Evolutionary conservation across 2,113 vertebrate species (phyloP), one percentile per base, ranked within the genome.

Genomic region (Erpornis zantholeuca): DNA sequence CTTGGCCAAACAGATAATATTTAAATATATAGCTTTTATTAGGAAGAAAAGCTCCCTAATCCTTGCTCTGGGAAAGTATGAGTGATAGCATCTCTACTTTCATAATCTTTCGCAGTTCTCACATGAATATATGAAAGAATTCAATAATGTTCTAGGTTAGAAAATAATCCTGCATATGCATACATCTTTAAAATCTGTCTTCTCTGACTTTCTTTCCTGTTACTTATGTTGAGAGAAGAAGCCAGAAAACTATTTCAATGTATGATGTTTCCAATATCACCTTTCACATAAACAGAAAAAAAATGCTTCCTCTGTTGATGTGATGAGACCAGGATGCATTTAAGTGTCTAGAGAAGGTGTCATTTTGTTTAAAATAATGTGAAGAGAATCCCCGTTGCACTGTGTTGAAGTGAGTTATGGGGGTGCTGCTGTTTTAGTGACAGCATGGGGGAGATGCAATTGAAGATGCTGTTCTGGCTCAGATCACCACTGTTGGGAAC

Each of bases 231-330:
- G 77, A 86, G 89, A 86, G 91, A 86, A 85, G 69, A 86, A 94
- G 80, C 59, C 72, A 78, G 64, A 64, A 86, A 92, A 81, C 2
- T 0, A 90, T 94, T 81, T 83, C 85, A 45, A 40, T 92, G 65
- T 78, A 88, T 93, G 68, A 93, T 93, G 91, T 70, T 85, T 92
- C 90, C 93, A 88, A 40, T 94, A 94, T 90, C 90, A 91, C 93
- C 90, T 96, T 97, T 96, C 92, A 92, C 82, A 94, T 90, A 93
- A 97, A 78, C 79, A 95, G 92, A 59, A 95, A 77, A 88, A 94
- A 95, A 91, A 90, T 38, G 59, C 92, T 96, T 82, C 90, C 76
- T 81, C n/a, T 4, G 10, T 75, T 94, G 92, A 91, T 92, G 60
- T 63, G 94, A 94, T 94, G 87, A 93, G 82, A 83, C 79, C 64